Conservation (phyloP, 2,888 invertebrate genomes). For the Tolmerus cingulatus region DNA sequence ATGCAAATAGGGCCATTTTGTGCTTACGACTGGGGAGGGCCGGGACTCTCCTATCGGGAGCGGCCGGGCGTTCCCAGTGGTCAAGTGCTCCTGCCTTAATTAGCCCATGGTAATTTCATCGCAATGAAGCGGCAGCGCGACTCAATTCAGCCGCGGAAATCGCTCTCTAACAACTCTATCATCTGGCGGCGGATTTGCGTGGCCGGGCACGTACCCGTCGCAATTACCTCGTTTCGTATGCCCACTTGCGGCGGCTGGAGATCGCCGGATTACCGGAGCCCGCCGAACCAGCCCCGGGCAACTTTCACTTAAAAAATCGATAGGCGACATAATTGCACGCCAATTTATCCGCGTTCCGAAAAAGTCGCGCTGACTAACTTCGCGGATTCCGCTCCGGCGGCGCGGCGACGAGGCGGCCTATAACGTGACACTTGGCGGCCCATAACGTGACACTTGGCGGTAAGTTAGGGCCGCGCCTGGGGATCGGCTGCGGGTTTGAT, state of each 20-base stretch:
- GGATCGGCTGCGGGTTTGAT: not conserved
- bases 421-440: no score
- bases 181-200: conserved; percentile 15
- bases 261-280: not conserved
- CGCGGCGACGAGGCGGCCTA: not conserved
- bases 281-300: not conserved
- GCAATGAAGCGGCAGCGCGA: conserved; percentile 9
- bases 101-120: not conserved
- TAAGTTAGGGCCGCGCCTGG: not conserved
- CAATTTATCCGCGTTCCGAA: not conserved
- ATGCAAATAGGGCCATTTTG: not conserved
- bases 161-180: conserved; percentile 34
- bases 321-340: conserved; percentile 18
- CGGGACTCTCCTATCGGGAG: not conserved
- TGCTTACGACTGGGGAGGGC: not conserved
- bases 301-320: conserved; percentile 41
- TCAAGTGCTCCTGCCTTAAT: not conserved
- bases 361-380: not conserved
- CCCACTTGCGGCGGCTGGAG: conserved; percentile 9
- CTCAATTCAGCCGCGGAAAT: conserved; percentile 4
- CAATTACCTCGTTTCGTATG: conserved; percentile 34
- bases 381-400: not conserved
- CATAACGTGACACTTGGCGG: not conserved
- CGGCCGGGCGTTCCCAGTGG: not conserved
- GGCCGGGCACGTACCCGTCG: not conserved